These are phyloP conservation scores for Phenganax marumi DNA, from an alignment of 92 coral and sea anemone genomes.

Conservation along the genomic window DNA sequence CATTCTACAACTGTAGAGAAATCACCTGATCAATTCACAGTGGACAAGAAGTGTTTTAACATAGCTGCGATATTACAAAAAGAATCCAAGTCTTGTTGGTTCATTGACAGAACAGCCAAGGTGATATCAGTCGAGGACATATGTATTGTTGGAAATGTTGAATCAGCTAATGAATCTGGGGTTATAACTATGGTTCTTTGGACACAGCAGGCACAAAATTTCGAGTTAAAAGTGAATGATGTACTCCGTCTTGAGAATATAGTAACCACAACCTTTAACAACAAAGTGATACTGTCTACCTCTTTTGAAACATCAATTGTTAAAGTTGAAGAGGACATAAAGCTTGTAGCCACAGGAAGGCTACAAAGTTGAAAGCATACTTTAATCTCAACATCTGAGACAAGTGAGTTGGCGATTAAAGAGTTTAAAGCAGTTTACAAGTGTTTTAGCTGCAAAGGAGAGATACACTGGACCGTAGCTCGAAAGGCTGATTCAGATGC, in stretches of 20 bases:
- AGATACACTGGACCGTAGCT: constrained; percentile 25
- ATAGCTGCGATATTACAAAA: constrained; percentile 19
- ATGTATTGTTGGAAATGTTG: constrained; percentile 36
- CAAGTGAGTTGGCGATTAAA: constrained; percentile 16
- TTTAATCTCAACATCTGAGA: constrained; percentile 18
- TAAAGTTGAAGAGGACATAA: constrained; percentile 24
- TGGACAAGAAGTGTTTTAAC: neutral
- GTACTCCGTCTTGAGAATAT: constrained; percentile 18
- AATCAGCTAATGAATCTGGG: constrained; percentile 25
- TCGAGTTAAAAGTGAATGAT: constrained; percentile 29
- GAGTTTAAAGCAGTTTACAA: constrained; percentile 28
- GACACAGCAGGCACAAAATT: constrained; percentile 31
- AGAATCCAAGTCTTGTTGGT: too few relatives aligned
- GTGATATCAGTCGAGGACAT: constrained; percentile 30
- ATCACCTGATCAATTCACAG: constrained; percentile 19
- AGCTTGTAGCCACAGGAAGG: constrained; percentile 14
- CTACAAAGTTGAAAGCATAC: constrained; percentile 21
- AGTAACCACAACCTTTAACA: constrained; percentile 12
- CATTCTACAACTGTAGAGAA: constrained; percentile 1
- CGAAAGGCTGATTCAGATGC: constrained; percentile 27
- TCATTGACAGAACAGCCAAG: too few relatives aligned
- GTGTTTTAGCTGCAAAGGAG: constrained; percentile 29
- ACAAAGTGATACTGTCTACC: constrained; percentile 16
- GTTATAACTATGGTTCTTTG: constrained; percentile 34
- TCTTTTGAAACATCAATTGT: constrained; percentile 9